These are phyloP conservation scores for Patella caerulea DNA, from an alignment of 2,888 invertebrate genomes.

Conservation along the genomic window DNA sequence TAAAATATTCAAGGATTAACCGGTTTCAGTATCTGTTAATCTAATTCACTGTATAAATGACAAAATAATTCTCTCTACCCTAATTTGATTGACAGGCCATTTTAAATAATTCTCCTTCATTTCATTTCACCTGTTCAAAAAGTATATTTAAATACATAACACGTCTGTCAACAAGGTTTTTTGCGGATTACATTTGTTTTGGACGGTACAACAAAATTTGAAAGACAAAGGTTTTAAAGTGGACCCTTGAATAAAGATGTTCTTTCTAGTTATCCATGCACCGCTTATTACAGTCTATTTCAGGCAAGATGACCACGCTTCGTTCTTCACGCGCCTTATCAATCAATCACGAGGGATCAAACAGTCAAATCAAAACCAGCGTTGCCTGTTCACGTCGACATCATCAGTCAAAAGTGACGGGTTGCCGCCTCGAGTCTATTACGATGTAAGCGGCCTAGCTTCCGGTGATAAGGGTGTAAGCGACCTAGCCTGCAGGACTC, in stretches of 20 bases:
- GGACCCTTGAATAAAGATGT: background rate
- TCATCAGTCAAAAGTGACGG: conserved; percentile 8
- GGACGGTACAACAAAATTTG: background rate
- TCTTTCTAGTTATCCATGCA: background rate
- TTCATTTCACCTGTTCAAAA: too few relatives aligned
- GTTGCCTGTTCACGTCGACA: background rate
- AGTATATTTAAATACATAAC: too few relatives aligned
- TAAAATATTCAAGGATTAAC: too few relatives aligned
- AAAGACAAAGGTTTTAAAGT: conserved; percentile 2
- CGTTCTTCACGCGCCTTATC: conserved; percentile 1
- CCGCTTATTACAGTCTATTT: background rate
- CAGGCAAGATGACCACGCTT: background rate
- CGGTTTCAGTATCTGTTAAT: too few relatives aligned
- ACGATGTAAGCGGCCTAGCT: conserved; percentile 2
- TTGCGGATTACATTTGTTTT: too few relatives aligned
- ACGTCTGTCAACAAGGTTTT: too few relatives aligned
- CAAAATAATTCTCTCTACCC: too few relatives aligned
- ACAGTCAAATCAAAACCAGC: conserved; percentile 7
- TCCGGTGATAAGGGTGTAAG: conserved; percentile 4
- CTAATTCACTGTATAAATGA: too few relatives aligned
- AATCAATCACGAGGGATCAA: conserved; percentile 7
- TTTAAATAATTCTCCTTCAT: too few relatives aligned
- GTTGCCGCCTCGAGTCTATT: background rate
- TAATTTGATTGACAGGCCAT: too few relatives aligned
- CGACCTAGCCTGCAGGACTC: background rate